Evolutionary conservation across 1,140 invertebrate genomes (phyloP), one percentile per base, ranked within the genome.

Genomic region (Camponotus vicinus): DNA sequence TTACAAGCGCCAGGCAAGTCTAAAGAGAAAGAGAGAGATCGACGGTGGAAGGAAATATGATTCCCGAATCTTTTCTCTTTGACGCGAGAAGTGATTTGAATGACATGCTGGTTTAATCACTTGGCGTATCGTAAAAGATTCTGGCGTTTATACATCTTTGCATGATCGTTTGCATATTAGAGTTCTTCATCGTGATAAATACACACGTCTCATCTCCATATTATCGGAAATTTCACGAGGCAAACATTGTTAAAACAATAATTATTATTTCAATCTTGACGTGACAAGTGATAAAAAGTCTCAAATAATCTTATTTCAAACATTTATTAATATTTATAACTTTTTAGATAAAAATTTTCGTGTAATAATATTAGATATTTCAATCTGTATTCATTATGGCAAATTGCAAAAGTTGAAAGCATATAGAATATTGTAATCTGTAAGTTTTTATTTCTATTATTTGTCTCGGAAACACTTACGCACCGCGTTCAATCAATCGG

Each of bases 101-200:
- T 70, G 73, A 89, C 67, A 66, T 40, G 37, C 55, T 73, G 40
- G 79, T 71, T 82, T 45, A 69, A 42, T 61, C 64, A 37, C 34
- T 52, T 66, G 64, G 15, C 45, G 64, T 55, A 55, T 82, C 79
- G 79, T 57, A 55, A 61, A 45, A 82, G 73, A 73, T 55, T 73
- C 21, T 42, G n/a, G n/a, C 27, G 67, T 71, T 49, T 52, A 21
- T 52, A 55, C 75, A 49, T 82, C 52, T 82, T 42, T 63, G 21
- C 57, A 37, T 37, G 78, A 82, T 82, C 67, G 55, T 82, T 82
- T 73, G 79, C 79, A 73, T 82, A 73, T 73, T 69, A 69, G 52
- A 59, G 37, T 27, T 59, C 57, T 71, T 71, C 78, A 71, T 82
- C 66, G 40, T 52, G 52, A 71, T 52, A 66, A 71, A 82, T 71